Evolutionary conservation across 37 sponge, comb jelly and placozoan species (phyloP).

Genomic region (Aphrocallistes beatrix): DNA sequence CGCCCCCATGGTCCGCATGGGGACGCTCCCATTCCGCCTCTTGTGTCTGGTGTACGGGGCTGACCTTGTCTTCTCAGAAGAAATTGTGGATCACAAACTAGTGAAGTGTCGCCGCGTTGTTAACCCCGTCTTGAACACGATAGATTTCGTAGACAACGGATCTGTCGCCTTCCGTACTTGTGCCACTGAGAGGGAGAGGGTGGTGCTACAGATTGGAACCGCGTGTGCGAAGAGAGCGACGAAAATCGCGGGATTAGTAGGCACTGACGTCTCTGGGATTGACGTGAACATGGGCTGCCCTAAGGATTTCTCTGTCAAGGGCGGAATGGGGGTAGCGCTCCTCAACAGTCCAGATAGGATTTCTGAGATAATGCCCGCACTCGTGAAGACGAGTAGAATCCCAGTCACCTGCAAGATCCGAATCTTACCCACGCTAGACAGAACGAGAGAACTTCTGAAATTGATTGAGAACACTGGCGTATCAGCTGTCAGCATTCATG

Average conservation of each 20-base stretch:
- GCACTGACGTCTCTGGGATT: constrained; percentile 83
- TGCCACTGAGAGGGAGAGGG: constrained; percentile 41
- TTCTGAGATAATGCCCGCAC: constrained; percentile 50
- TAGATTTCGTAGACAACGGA: constrained; percentile 70
- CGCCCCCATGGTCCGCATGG: constrained; percentile 96
- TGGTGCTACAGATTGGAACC: constrained; percentile 93
- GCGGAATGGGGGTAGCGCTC: constrained; percentile 95
- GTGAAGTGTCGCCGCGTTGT: constrained; percentile 49
- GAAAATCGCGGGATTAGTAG: constrained; percentile 50
- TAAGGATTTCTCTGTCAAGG: constrained; percentile 90
- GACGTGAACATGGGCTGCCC: constrained; percentile 99
- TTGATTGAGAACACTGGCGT: constrained; percentile 86
- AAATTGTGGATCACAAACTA: constrained; percentile 73
- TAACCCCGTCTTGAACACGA: constrained; percentile 68
- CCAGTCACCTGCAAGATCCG: constrained; percentile 96
- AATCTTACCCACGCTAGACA: constrained; percentile 67
- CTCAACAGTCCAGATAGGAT: constrained; percentile 69
- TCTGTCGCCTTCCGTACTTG: constrained; percentile 76
- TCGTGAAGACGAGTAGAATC: constrained; percentile 35
- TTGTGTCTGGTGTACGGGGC: constrained; percentile 79
- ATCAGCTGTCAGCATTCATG: constrained; percentile 85
- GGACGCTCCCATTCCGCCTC: constrained; percentile 76
- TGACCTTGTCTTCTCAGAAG: constrained; percentile 91
- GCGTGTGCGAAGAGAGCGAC: constrained; percentile 58
- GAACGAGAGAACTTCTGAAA: constrained; percentile 65